phyloP scores from a whole-genome alignment of 2,113 vertebrate genomes.

The Oryzias javanicus region DNA sequence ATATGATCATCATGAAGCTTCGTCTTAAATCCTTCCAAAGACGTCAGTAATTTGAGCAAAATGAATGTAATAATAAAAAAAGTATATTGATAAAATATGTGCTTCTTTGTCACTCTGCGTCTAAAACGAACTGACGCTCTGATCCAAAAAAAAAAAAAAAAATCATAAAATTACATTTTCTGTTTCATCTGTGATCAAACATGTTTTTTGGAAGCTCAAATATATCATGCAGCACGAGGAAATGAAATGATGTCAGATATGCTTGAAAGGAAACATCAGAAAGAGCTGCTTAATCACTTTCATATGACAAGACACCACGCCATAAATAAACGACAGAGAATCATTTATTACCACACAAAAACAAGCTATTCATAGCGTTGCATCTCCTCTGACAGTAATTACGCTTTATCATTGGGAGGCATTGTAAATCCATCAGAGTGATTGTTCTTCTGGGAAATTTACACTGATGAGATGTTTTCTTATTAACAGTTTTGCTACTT shows the following conservation, averaged over 20 bases:
- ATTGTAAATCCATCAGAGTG: conserved; percentile 51
- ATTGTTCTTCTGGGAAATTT: conserved; percentile 54
- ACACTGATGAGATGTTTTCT: conserved; percentile 44
- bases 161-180: conserved; percentile 37
- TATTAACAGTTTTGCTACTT: conserved; percentile 31
- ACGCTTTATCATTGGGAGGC: conserved; percentile 51
- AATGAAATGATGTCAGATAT: conserved; percentile 65
- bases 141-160: conserved; percentile 25
- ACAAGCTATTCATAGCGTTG: conserved; percentile 31
- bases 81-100: conserved; percentile 5
- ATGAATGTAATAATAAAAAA: conserved; percentile 7
- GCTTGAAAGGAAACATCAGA: conserved; percentile 55
- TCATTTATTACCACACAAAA: conserved; percentile 59
- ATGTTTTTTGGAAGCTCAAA: conserved; percentile 31
- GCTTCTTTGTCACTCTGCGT: conserved; percentile 1
- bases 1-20: too few species aligned
- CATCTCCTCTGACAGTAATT: conserved; percentile 52
- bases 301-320: conserved; percentile 52
- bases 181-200: conserved; percentile 43
- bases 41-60: too few species aligned
- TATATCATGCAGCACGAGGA: conserved; percentile 47
- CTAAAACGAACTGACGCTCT: conserved; percentile 32
- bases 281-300: conserved; percentile 63
- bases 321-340: conserved; percentile 61
- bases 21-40: too few species aligned